These are phyloP conservation scores for Orussus abietinus DNA, from an alignment of 1,140 invertebrate genomes.

Conservation along the genomic window DNA sequence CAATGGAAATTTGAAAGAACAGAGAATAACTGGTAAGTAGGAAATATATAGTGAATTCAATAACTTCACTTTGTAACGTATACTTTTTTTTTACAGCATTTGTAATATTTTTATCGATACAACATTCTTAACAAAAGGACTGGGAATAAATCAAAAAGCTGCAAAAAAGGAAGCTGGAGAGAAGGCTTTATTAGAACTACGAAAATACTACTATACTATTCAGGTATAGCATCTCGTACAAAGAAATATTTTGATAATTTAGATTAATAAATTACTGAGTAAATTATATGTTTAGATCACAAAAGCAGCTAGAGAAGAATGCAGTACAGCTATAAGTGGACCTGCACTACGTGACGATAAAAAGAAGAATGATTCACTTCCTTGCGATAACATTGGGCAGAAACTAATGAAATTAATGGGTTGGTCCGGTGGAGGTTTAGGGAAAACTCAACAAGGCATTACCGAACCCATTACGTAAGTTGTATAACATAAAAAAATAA, in stretches of 20 bases:
- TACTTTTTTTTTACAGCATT: slow-evolving; percentile 25
- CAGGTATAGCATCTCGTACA: no score
- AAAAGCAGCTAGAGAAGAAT: slow-evolving; percentile 29
- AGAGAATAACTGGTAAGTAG: slow-evolving; percentile 16
- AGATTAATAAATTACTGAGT: not conserved
- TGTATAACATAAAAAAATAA: not conserved
- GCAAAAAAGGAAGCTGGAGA: slow-evolving; percentile 49
- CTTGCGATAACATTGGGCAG: slow-evolving; percentile 59
- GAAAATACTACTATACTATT: slow-evolving; percentile 54
- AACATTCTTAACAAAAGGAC: slow-evolving; percentile 32
- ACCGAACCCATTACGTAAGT: slow-evolving; percentile 60
- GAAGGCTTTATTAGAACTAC: slow-evolving; percentile 42
- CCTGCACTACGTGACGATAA: slow-evolving; percentile 14
- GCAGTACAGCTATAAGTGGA: slow-evolving; percentile 11
- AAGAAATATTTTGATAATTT: slow-evolving; percentile 3
- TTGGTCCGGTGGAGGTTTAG: slow-evolving; percentile 74
- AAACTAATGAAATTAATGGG: slow-evolving; percentile 78
- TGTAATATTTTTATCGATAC: slow-evolving; percentile 40
- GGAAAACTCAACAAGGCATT: slow-evolving; percentile 66
- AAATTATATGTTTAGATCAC: slow-evolving; percentile 20
- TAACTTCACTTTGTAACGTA: slow-evolving; percentile 8
- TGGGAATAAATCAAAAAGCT: slow-evolving; percentile 37
- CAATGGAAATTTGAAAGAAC: slow-evolving; percentile 32
- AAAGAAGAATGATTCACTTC: slow-evolving; percentile 27
- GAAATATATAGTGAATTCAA: slow-evolving; percentile 1